Base-by-base conservation (phyloP, 2,113 vertebrate species). In the Pteronura brasiliensis region DNA sequence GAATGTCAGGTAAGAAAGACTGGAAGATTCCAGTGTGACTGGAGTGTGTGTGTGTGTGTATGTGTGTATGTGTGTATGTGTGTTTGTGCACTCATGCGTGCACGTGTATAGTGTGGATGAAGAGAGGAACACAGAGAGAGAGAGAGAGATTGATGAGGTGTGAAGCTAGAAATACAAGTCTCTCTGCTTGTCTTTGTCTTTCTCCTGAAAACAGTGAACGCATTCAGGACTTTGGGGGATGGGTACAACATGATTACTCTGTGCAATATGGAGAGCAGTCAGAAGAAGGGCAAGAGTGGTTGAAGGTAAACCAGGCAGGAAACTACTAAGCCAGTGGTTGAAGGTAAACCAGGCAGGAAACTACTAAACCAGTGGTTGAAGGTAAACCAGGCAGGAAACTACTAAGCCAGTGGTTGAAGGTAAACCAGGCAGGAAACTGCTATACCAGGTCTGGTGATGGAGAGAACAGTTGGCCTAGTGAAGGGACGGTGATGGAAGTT, bases 121-220 rank as follows among this genome's bases (percentile, higher is more conserved):
- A 85, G n/a, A 18, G 20, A 34, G 76, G 7, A 27, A 55, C 71
- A 20, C 13, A 12, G 20, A 49, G 88, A 81, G 29, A 59, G 29
- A 85, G 13, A 79, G 20, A 72, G 36, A 57, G 18, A 42, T 17
- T 36, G 1, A 31, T 52, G 42, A 59, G 15, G 7, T 69, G 4
- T 61, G 44, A 86, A 59, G 72, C 44, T 87, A 74, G 80, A 84
- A n/a, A 80, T 63, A 9, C 11, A 88, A 79, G 47, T 7, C 65
- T 93, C 89, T 93, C 47, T 65, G 21, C 59, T 80, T 83, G 3
- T 74, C 95, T 95, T 85, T 55, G 21, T 34, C 14, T 92, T 97
- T 80, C 67, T 92, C 36, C 47, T n/a, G 34, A 42, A 79, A 44
- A 76, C 25, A 49, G 10, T 80, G 67, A 79, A 36, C 55, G 25